Conservation (phyloP, 37 sponge, comb jelly and placozoan genomes). For the Bolinopsis microptera region DNA sequence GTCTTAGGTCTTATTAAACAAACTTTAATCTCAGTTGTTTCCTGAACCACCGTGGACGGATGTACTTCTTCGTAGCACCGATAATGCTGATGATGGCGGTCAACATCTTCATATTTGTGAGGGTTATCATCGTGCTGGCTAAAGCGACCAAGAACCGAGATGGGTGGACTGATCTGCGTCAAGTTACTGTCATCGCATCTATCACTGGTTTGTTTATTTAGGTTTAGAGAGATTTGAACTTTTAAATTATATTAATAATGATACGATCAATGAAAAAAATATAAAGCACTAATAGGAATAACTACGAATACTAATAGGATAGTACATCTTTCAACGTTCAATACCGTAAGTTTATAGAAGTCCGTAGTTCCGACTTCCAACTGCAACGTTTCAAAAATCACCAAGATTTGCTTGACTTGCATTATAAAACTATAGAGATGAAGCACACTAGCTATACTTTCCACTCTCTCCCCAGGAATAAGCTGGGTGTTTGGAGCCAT, state of each 20-base stretch:
- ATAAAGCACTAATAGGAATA: not conserved
- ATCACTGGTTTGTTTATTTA: constrained; percentile 24
- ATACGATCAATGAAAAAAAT: not conserved
- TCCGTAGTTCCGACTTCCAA: no score
- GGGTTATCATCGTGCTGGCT: not conserved
- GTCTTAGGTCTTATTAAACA: not conserved
- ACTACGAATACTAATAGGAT: no score
- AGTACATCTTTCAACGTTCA: no score
- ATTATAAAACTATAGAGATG: no score
- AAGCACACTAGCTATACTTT: no score
- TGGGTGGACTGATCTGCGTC: constrained; percentile 21
- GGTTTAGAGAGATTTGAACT: not conserved
- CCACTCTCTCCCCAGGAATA: not conserved
- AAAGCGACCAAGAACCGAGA: constrained; percentile 21
- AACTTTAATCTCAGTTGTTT: not conserved
- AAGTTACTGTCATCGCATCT: constrained; percentile 4
- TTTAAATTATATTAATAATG: not conserved
- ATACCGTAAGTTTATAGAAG: no score
- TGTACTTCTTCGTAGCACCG: constrained; percentile 15
- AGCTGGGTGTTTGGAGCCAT: not conserved
- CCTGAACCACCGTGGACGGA: constrained; percentile 6
- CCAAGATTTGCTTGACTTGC: no score
- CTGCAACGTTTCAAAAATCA: no score
- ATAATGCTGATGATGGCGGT: constrained; percentile 5
- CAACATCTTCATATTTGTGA: not conserved